Evolutionary conservation across 2,797 vertebrate genomes (phyloP), one percentile per base, ranked within the genome.

Genomic region (Periophthalmus magnuspinnatus): DNA sequence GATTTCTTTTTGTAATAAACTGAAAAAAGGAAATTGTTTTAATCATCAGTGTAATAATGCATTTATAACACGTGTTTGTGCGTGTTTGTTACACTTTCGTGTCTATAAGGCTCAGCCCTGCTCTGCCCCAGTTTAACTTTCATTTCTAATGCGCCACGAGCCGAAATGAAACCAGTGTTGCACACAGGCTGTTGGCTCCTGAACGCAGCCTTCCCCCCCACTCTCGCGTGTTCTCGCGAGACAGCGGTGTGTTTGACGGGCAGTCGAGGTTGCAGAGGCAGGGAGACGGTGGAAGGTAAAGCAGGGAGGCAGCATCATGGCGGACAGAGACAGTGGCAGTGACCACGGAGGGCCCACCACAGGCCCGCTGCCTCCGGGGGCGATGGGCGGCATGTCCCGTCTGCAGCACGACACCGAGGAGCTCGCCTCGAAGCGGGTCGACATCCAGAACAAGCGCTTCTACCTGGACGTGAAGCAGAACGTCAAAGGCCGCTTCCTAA

Each of bases 391-490:
- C 86, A 94, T 94, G 79, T 94, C 95, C 72, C 94, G 95, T 83
- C 94, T 96, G 87, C 96, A 98, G 92, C 97, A 98, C 65, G 97
- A 98, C 93, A 98, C 96, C 75, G 96, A 98, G 93, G 97, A 98
- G 93, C 94, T 98, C 90, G 97, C 97, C 24, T 98, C 97, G n/a
- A 98, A 99, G 92, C 96, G 97, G 72, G 79, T 98, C 90, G 97
- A 99, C 95, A 98, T 99, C 91, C 97, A 99, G 93, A 99, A 99
- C 94, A 99, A 99, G 88, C 97, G 97, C 83, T 99, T 99, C 91
- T 99, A 99, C 93, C 93, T 99, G 87, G 96, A 99, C 93, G 97
- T 99, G 69, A 99, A 99, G 93, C 97, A 99, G 93, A 99, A 98
- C 86, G 96, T 96, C 38, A 98, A 98, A 95, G 97, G 97, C 94